Evolutionary conservation across 2,888 invertebrate genomes (phyloP).

Genomic region (Dione juno): DNA sequence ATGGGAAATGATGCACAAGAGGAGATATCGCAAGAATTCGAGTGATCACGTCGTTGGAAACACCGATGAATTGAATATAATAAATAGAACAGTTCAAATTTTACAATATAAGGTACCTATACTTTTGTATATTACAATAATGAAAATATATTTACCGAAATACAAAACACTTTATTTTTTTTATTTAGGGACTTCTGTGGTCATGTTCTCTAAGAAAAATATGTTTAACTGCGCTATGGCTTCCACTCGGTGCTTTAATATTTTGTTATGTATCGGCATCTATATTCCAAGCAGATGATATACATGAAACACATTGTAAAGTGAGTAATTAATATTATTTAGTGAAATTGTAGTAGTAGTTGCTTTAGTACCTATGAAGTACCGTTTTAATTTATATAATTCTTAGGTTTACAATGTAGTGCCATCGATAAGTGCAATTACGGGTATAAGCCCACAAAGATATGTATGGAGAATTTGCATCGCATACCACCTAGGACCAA

Average conservation of each 20-base stretch:
- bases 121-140: constrained; percentile 32
- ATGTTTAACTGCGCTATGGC: constrained; percentile 91
- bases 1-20: constrained; percentile 81
- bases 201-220: constrained; percentile 90
- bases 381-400: constrained; percentile 20
- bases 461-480: constrained; percentile 97
- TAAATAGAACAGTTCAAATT: constrained; percentile 63
- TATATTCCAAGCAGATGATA: constrained; percentile 95
- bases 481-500: constrained; percentile 95
- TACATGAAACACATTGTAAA: constrained; percentile 97
- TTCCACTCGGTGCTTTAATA: constrained; percentile 92
- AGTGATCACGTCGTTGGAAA: constrained; percentile 62
- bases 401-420: constrained; percentile 95
- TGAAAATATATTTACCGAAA: constrained; percentile 40
- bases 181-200: constrained; percentile 85
- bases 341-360: too few relatives aligned
- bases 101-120: constrained; percentile 71
- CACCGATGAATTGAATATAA: constrained; percentile 66
- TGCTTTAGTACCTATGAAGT: neutral
- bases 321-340: constrained; percentile 84
- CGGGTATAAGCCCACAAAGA: constrained; percentile 95
- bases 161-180: constrained; percentile 11
- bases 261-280: constrained; percentile 95
- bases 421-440: constrained; percentile 97
- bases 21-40: constrained; percentile 72